Evolutionary conservation across 1,140 invertebrate species (phyloP).

Genomic region (Lepidurus arcticus): DNA sequence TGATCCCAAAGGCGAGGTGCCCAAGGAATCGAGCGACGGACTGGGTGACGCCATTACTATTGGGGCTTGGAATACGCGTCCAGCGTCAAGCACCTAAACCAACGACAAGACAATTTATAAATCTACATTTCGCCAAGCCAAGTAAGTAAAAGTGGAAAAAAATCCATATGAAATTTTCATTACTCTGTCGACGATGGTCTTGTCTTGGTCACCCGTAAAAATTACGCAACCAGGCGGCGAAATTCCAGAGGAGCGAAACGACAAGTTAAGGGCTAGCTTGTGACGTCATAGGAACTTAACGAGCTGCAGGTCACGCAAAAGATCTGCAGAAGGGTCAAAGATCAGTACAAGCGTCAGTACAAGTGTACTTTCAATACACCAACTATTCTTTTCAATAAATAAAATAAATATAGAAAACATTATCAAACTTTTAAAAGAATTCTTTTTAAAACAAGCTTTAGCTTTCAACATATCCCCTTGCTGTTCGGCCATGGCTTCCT

Average conservation of each 20-base stretch:
- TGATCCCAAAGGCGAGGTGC: constrained; percentile 32
- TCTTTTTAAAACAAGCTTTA: too few relatives aligned
- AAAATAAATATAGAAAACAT: too few relatives aligned
- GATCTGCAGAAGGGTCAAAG: neutral
- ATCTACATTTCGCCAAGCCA: neutral
- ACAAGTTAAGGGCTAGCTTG: neutral
- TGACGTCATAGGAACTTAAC: constrained; percentile 6
- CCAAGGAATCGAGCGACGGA: constrained; percentile 33
- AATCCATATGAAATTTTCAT: neutral
- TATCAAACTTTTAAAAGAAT: too few relatives aligned
- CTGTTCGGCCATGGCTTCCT: neutral
- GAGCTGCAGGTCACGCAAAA: neutral
- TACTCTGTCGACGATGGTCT: neutral
- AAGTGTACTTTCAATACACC: neutral
- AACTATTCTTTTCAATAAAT: too few relatives aligned
- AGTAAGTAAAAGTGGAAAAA: too few relatives aligned
- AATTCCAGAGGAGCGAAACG: neutral
- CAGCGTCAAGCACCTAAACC: neutral
- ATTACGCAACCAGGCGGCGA: neutral
- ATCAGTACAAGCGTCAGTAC: neutral
- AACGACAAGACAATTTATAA: neutral
- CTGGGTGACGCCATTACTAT: constrained; percentile 29
- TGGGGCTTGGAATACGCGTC: neutral
- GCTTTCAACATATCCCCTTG: neutral
- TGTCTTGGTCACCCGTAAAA: neutral